Percentiles rank a stretch among this genome's conserved stretches.
Conservation (phyloP, 2,888 invertebrate species). For the Mythimna pallens region DNA sequence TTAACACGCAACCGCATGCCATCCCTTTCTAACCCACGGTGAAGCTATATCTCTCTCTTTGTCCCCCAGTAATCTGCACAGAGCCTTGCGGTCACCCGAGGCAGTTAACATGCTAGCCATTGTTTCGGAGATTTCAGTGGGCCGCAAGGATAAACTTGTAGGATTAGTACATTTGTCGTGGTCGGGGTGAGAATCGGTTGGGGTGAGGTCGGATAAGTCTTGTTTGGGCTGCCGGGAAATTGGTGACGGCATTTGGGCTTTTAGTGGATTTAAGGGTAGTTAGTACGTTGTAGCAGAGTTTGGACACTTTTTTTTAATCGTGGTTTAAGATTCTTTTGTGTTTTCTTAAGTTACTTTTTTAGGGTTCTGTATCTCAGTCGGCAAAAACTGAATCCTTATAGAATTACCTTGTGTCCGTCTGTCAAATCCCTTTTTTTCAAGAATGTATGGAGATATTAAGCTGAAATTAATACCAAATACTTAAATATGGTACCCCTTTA, state of each 20-base stretch:
- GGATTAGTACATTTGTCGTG: slow-evolving; percentile 75
- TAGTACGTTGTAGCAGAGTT: background rate
- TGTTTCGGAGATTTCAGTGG: slow-evolving; percentile 77
- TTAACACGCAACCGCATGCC: slow-evolving; percentile 66
- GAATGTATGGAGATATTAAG: no score
- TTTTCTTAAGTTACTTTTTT: no score
- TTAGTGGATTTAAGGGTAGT: slow-evolving; percentile 27
- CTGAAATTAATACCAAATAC: no score
- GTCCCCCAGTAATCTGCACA: slow-evolving; percentile 70
- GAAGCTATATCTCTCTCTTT: slow-evolving; percentile 42
- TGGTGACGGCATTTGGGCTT: slow-evolving; percentile 39
- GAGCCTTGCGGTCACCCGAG: slow-evolving; percentile 78
- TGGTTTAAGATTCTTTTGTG: no score
- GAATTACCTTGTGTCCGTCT: no score
- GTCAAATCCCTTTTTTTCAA: no score
- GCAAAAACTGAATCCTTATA: no score
- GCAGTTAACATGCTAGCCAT: slow-evolving; percentile 84
- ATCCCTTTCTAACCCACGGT: slow-evolving; percentile 49
- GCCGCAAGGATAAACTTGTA: slow-evolving; percentile 74
- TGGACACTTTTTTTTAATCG: no score
- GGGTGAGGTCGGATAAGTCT: slow-evolving; percentile 49
- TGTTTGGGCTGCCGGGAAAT: slow-evolving; percentile 42
- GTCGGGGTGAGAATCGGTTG: slow-evolving; percentile 58
- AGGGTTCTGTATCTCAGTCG: no score
- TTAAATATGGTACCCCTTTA: no score